These are phyloP conservation scores for Acleris holmiana DNA, from an alignment of 2,888 invertebrate species.

Conservation along the genomic window DNA sequence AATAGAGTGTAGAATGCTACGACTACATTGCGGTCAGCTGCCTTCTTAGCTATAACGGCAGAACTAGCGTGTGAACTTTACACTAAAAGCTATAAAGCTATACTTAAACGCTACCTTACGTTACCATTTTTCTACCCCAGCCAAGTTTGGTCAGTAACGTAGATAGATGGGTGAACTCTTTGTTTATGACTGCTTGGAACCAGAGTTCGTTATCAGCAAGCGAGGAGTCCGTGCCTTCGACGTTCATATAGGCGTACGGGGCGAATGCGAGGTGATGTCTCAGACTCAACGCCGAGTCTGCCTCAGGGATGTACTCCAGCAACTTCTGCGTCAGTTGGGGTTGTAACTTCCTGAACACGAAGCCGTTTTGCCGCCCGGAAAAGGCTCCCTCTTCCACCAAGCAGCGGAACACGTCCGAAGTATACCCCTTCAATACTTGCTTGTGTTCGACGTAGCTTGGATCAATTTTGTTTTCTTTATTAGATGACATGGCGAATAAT, in stretches of 20 bases:
- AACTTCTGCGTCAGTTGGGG: constrained; percentile 63
- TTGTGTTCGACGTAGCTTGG: constrained; percentile 50
- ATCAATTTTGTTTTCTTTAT: constrained; percentile 47
- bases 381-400: constrained; percentile 64
- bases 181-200: constrained; percentile 57
- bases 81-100: constrained; percentile 19
- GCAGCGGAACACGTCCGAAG: constrained; percentile 66
- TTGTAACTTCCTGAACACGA: constrained; percentile 62
- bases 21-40: no score
- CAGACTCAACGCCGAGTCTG: constrained; percentile 62
- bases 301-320: constrained; percentile 56
- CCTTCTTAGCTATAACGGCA: no score
- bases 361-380: constrained; percentile 52
- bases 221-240: constrained; percentile 49
- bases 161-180: constrained; percentile 56
- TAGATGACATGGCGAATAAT: constrained; percentile 50
- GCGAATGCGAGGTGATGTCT: constrained; percentile 70
- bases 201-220: constrained; percentile 59
- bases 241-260: constrained; percentile 59
- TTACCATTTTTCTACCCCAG: constrained; percentile 23
- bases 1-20: no score
- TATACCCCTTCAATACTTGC: constrained; percentile 55
- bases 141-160: constrained; percentile 56
- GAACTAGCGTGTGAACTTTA: no score
- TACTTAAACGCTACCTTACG: not conserved